phyloP scores from a whole-genome alignment of 2,113 vertebrate species.

The Actenoides hombroni region DNA sequence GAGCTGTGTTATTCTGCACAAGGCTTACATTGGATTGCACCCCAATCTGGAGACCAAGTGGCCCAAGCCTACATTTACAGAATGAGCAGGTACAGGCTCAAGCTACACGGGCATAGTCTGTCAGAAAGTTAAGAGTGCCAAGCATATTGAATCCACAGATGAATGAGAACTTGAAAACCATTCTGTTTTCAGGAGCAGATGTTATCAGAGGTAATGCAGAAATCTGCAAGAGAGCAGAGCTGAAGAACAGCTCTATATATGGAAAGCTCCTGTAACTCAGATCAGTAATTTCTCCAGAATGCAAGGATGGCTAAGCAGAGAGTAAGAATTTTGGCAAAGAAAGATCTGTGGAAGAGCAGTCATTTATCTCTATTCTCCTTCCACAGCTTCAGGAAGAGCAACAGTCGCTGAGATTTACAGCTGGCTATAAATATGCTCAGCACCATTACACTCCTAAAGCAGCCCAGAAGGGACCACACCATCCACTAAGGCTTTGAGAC shows the following conservation, averaged over 20 bases:
- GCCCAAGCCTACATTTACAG: neutral
- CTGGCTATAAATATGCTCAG: neutral
- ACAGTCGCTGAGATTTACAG: neutral
- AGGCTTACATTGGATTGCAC: neutral
- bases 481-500: neutral
- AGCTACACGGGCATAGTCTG: neutral
- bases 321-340: neutral
- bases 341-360: neutral
- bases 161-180: neutral
- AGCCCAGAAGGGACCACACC: neutral
- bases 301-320: neutral
- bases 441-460: neutral
- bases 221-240: neutral
- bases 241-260: neutral
- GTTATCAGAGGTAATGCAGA: neutral
- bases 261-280: conserved; percentile 27
- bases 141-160: neutral
- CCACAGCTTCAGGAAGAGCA: neutral
- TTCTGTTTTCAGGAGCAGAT: neutral
- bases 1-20: neutral
- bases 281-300: neutral
- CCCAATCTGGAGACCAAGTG: neutral
- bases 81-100: neutral
- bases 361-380: neutral
- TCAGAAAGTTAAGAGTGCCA: neutral